These are phyloP conservation scores for Phycodurus eques DNA, from an alignment of 2,113 vertebrate species.

Conservation along the genomic window DNA sequence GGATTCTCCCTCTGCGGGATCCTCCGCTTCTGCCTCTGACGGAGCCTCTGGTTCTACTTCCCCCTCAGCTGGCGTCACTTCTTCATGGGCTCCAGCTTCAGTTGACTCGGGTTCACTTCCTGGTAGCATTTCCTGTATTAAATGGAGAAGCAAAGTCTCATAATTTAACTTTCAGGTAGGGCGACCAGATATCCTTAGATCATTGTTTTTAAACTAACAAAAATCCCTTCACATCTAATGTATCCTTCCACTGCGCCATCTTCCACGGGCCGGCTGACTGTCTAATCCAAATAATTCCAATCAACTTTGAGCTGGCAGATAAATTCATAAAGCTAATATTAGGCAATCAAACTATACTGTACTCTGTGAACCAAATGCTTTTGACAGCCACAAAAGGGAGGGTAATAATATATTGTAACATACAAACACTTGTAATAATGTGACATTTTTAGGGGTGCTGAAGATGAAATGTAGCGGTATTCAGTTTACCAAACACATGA, in stretches of 20 bases:
- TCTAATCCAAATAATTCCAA: too few species aligned
- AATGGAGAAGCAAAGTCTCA: not conserved
- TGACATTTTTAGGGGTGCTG: too few species aligned
- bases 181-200: too few species aligned
- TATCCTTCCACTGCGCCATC: too few species aligned
- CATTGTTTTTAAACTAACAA: too few species aligned
- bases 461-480: not conserved
- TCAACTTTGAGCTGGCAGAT: not conserved
- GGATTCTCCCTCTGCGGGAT: not conserved
- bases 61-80: not conserved
- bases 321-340: not conserved
- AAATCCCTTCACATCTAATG: too few species aligned
- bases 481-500: not conserved
- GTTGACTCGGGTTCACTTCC: not conserved
- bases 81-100: slow-evolving; percentile 1
- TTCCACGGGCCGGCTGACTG: too few species aligned
- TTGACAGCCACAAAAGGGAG: too few species aligned
- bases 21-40: not conserved
- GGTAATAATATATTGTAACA: not conserved
- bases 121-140: not conserved
- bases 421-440: too few species aligned
- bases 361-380: too few species aligned
- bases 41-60: not conserved
- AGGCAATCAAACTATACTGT: not conserved
- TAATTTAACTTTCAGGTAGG: not conserved